Percentiles rank a stretch among this genome's conserved stretches.
These are phyloP conservation scores for Amphiura filiformis DNA, from an alignment of 35 echinoderm and acorn worm species.

Conservation along the genomic window DNA sequence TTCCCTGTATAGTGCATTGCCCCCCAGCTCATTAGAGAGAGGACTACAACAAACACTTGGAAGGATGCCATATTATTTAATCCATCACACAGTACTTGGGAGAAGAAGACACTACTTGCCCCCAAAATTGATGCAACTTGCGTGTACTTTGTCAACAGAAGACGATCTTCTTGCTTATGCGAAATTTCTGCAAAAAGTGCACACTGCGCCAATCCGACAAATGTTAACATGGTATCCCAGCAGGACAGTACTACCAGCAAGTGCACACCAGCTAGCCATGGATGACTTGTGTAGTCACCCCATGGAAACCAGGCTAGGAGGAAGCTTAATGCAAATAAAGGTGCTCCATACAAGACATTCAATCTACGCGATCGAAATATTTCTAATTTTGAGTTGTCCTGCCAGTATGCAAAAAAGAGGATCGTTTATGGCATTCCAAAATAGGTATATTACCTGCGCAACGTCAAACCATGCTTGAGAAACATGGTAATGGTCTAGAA, in stretches of 20 bases:
- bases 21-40: slow-evolving; percentile 74
- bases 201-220: too few species aligned
- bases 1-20: slow-evolving; percentile 75
- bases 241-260: slow-evolving; percentile 65
- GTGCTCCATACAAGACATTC: slow-evolving; percentile 75
- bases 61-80: slow-evolving; percentile 72
- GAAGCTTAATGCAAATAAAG: slow-evolving; percentile 77
- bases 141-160: slow-evolving; percentile 54
- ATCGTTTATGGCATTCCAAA: slow-evolving; percentile 85
- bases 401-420: slow-evolving; percentile 73
- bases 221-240: slow-evolving; percentile 85
- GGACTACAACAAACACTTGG: slow-evolving; percentile 65
- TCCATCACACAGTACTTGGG: too few species aligned
- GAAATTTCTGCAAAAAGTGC: too few species aligned
- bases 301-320: too few species aligned
- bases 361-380: slow-evolving; percentile 48
- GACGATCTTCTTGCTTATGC: too few species aligned
- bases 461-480: too few species aligned
- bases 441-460: too few species aligned
- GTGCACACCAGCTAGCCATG: slow-evolving; percentile 73
- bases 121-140: slow-evolving; percentile 71
- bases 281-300: slow-evolving; percentile 47
- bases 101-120: slow-evolving; percentile 37
- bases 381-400: slow-evolving; percentile 55
- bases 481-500: too few species aligned